Evolutionary conservation across 2,888 invertebrate genomes (phyloP).

Genomic region (Napeogenes inachia): DNA sequence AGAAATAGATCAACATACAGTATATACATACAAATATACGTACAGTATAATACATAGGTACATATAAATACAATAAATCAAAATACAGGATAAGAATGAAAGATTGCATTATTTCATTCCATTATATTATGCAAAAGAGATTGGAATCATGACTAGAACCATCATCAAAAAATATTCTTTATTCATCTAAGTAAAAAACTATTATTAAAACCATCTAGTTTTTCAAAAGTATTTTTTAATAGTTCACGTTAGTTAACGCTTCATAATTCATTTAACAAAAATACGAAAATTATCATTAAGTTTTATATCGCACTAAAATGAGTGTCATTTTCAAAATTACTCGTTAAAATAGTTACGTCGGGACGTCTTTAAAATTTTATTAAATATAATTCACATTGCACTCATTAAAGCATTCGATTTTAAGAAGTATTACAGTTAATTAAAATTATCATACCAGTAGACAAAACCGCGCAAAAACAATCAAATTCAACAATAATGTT

Average conservation of each 20-base stretch:
- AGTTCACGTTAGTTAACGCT: neutral
- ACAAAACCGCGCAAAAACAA: slow-evolving; percentile 9
- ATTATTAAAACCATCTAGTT: no score
- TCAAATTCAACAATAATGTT: slow-evolving; percentile 6
- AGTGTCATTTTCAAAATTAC: slow-evolving; percentile 18
- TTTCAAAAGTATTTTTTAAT: no score
- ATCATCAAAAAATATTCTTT: no score
- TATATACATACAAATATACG: no score
- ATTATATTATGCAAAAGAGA: no score
- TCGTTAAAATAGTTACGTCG: slow-evolving; percentile 26
- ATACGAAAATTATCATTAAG: slow-evolving; percentile 8
- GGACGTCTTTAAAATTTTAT: slow-evolving; percentile 27
- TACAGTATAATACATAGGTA: no score
- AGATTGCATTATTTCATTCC: no score
- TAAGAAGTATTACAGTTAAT: slow-evolving; percentile 15
- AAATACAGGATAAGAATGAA: no score
- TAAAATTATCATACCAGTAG: slow-evolving; percentile 20
- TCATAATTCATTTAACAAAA: neutral
- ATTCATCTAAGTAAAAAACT: no score
- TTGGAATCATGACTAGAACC: no score
- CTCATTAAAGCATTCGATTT: slow-evolving; percentile 20
- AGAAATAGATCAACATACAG: no score
- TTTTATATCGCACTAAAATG: slow-evolving; percentile 19
- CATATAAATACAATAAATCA: no score
- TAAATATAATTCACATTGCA: slow-evolving; percentile 12